These are phyloP conservation scores for Actenoides hombroni DNA, from an alignment of 2,113 vertebrate genomes.

Conservation along the genomic window DNA sequence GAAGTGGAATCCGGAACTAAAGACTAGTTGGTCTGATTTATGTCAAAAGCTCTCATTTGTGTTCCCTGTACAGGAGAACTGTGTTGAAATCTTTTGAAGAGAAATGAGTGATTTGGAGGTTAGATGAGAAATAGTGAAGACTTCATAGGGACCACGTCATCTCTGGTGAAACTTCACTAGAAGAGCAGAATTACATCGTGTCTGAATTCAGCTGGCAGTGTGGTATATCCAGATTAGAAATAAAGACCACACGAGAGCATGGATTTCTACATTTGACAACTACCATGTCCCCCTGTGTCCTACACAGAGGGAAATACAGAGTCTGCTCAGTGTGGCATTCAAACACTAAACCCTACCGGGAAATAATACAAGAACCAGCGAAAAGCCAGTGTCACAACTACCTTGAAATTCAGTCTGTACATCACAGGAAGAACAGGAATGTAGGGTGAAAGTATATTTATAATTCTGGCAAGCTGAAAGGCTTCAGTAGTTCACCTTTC, in stretches of 20 bases:
- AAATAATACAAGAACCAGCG: neutral
- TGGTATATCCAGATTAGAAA: neutral
- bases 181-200: neutral
- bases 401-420: neutral
- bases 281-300: neutral
- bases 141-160: neutral
- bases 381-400: neutral
- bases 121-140: neutral
- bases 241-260: neutral
- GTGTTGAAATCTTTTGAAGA: neutral
- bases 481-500: constrained; percentile 2
- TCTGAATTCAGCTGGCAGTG: neutral
- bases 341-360: neutral
- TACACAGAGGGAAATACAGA: neutral
- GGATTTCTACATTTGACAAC: neutral
- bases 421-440: neutral
- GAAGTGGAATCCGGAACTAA: neutral
- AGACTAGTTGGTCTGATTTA: neutral
- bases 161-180: neutral
- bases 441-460: neutral
- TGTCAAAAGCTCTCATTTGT: neutral
- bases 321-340: neutral
- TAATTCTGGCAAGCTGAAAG: neutral
- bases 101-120: neutral
- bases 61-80: neutral